Evolutionary conservation across 2,797 vertebrate species (phyloP).

Genomic region (Phalloptychus januarius): DNA sequence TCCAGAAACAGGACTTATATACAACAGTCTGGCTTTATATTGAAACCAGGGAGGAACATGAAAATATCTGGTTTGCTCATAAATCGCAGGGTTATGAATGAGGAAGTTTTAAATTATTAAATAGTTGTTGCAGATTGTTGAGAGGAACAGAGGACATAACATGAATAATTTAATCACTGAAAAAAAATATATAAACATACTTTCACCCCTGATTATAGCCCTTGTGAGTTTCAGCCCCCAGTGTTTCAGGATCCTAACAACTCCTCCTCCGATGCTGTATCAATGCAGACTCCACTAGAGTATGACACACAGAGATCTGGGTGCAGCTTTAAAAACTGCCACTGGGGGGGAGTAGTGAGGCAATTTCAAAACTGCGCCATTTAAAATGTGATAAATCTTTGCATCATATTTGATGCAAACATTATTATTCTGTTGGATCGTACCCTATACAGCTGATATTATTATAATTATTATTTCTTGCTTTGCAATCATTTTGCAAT

Average conservation of each 20-base stretch:
- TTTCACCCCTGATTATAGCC: too few relatives aligned
- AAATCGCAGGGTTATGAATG: neutral
- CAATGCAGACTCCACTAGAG: neutral
- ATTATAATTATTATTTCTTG: too few relatives aligned
- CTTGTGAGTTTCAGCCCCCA: too few relatives aligned
- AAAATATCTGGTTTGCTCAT: neutral
- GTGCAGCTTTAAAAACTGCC: neutral
- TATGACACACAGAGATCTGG: neutral
- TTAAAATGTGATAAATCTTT: neutral
- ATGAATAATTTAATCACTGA: too few relatives aligned
- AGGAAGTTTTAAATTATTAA: neutral
- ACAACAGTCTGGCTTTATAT: neutral
- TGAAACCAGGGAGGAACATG: neutral
- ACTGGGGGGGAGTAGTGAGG: constrained; percentile 2
- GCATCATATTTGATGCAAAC: neutral
- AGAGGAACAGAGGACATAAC: neutral
- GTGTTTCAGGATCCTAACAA: too few relatives aligned
- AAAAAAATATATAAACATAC: too few relatives aligned
- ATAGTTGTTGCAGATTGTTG: neutral
- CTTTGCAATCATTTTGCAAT: neutral
- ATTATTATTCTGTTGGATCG: too few relatives aligned
- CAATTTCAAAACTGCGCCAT: neutral
- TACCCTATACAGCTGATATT: too few relatives aligned
- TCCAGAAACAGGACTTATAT: neutral
- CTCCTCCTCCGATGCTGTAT: too few relatives aligned